A percentile compares a stretch with the other conserved stretches of the same genome.
Conservation (phyloP, 1,140 invertebrate species). For the Polyergus mexicanus region DNA sequence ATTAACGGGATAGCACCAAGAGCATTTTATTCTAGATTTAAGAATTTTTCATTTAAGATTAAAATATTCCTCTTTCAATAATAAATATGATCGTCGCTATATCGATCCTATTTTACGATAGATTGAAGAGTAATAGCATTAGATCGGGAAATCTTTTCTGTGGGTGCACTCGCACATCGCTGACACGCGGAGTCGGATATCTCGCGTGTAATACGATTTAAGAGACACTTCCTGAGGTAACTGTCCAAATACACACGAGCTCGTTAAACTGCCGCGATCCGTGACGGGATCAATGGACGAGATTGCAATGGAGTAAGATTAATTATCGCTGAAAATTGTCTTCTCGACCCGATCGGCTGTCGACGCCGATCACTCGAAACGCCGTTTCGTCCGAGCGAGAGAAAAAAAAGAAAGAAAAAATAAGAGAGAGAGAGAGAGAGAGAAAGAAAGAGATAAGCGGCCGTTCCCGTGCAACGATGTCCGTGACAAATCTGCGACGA, state of each 20-base stretch:
- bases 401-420: not conserved
- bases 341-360: slow-evolving; percentile 59
- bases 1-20: no score
- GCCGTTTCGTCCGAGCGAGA: slow-evolving; percentile 12
- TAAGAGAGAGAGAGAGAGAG: not conserved
- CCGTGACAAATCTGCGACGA: slow-evolving; percentile 80
- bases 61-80: no score
- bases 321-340: slow-evolving; percentile 62
- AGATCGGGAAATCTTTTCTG: no score
- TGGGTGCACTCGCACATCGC: not conserved
- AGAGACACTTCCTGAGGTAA: not conserved
- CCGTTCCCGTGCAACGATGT: slow-evolving; percentile 72
- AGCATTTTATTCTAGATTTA: no score
- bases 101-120: no score
- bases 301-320: slow-evolving; percentile 60
- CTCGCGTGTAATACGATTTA: not conserved
- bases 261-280: slow-evolving; percentile 48
- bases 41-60: no score
- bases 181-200: not conserved
- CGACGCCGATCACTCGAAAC: slow-evolving; percentile 59
- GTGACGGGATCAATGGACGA: slow-evolving; percentile 43
- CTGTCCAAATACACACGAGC: slow-evolving; percentile 49
- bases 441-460: slow-evolving; percentile 28
- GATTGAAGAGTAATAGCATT: no score
- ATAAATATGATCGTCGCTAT: no score